A percentile compares a stretch with the other conserved stretches of the same genome.
Evolutionary conservation across 2,888 invertebrate genomes (phyloP).

Genomic region (Cheilosia vernalis): DNA sequence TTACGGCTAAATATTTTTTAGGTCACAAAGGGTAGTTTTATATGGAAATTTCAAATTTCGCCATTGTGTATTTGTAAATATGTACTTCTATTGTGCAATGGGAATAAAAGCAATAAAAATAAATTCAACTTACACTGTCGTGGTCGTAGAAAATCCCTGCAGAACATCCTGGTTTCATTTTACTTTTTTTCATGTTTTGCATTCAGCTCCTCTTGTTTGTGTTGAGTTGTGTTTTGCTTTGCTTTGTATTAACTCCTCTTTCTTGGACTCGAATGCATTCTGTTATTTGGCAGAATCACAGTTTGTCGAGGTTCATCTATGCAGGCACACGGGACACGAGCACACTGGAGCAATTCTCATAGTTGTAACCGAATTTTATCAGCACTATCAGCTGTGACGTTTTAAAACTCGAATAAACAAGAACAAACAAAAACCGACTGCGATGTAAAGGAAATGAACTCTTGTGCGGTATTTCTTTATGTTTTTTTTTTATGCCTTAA

Average conservation of each 20-base stretch:
- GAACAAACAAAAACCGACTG: background rate
- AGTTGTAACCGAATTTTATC: constrained; percentile 5
- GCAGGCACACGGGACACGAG: background rate
- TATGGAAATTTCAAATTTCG: no score
- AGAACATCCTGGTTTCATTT: constrained; percentile 56
- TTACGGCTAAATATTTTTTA: no score
- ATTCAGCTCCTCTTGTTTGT: background rate
- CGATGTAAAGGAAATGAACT: background rate
- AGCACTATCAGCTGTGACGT: background rate
- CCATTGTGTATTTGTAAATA: no score
- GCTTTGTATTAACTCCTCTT: constrained; percentile 21
- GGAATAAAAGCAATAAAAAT: background rate
- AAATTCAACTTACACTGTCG: constrained; percentile 30
- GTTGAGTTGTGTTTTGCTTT: background rate
- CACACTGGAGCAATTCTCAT: constrained; percentile 4
- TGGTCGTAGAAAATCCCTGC: constrained; percentile 43
- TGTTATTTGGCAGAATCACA: background rate
- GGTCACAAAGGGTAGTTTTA: no score
- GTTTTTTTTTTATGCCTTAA: background rate
- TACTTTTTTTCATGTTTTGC: constrained; percentile 40
- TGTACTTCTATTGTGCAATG: no score
- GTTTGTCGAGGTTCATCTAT: background rate
- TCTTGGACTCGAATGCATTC: constrained; percentile 19
- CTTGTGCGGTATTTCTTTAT: background rate
- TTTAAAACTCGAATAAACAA: background rate